Evolutionary conservation across 2,797 vertebrate genomes (phyloP).

Genomic region (Crenichthys baileyi): DNA sequence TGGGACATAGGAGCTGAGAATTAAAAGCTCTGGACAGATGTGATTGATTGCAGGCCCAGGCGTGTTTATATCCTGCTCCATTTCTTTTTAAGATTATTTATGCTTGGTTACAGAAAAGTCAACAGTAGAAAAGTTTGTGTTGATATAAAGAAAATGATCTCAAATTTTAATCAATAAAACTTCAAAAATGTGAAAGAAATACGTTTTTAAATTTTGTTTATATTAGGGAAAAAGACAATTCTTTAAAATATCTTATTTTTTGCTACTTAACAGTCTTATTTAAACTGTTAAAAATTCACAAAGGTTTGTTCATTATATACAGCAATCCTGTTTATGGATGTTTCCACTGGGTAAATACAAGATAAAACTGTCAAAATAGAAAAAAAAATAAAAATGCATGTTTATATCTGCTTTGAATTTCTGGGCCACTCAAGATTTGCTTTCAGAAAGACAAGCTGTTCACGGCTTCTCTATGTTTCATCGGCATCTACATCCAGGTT

Average conservation of each 20-base stretch:
- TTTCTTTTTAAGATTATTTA: conserved; percentile 15
- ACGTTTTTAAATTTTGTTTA: too few species aligned
- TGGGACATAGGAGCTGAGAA: conserved; percentile 53
- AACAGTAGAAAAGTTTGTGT: background rate
- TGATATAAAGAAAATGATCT: background rate
- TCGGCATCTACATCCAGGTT: background rate
- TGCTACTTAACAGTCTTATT: background rate
- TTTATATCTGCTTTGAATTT: background rate
- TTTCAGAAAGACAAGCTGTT: background rate
- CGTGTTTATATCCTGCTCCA: conserved; percentile 30
- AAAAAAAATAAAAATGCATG: too few species aligned
- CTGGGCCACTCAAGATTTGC: too few species aligned
- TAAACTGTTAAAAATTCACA: background rate
- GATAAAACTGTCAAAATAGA: background rate
- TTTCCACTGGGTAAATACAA: background rate
- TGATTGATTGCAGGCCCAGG: conserved; percentile 47
- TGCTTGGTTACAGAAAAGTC: background rate
- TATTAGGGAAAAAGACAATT: background rate
- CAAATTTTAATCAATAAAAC: too few species aligned
- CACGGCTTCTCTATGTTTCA: background rate
- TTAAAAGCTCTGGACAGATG: conserved; percentile 47
- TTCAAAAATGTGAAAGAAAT: too few species aligned
- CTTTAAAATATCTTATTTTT: background rate
- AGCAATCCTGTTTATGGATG: background rate
- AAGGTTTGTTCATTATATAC: too few species aligned